Base-by-base conservation (phyloP, 2,888 invertebrate species). In the Hydrotaea diabolus region DNA sequence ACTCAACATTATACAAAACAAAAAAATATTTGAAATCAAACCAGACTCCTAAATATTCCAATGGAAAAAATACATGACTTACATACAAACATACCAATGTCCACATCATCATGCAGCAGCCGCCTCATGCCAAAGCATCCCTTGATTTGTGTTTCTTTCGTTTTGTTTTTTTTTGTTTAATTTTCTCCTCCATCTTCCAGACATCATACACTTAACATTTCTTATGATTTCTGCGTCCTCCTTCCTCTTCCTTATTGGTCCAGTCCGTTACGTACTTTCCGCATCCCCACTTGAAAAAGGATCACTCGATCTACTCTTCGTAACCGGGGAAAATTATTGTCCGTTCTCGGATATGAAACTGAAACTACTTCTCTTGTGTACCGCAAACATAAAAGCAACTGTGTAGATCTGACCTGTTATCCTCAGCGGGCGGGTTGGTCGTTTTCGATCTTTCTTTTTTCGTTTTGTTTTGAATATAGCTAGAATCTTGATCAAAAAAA, bases 311-410 rank as follows among this genome's bases (percentile, higher is more conserved):
- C 31, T 7, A 31, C 31, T 4, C 31, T 31, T 7, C 7, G 7
- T 31, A 31, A n/a, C n/a, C 31, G 31, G 7, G n/a, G n/a, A n/a
- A n/a, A n/a, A n/a, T n/a, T n/a, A n/a, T n/a, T n/a, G n/a, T n/a
- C n/a, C 31, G 31, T 4, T 31, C 31, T 31, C n/a, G n/a, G n/a
- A n/a, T n/a, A n/a, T n/a, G n/a, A 31, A 31, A 31, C 31, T 31
- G 7, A 31, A 31, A 31, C 31, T 31, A 4, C 31, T 19, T 59
- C 23, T 26, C 15, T 1, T 4, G 9, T 59, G 62, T 62, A 62
- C 62, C 62, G 62, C 62, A 62, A 62, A 62, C 62, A 62, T 62
- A 15, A 62, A 62, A 62, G 62, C 62, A 62, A 62, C 62, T 62
- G 62, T 62, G 62, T 62, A 62, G 62, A 31, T 62, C 62, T 62